A percentile compares a stretch with the other conserved stretches of the same genome.
These are phyloP conservation scores for Eleginops maclovinus DNA, from an alignment of 2,113 vertebrate species.

Conservation along the genomic window DNA sequence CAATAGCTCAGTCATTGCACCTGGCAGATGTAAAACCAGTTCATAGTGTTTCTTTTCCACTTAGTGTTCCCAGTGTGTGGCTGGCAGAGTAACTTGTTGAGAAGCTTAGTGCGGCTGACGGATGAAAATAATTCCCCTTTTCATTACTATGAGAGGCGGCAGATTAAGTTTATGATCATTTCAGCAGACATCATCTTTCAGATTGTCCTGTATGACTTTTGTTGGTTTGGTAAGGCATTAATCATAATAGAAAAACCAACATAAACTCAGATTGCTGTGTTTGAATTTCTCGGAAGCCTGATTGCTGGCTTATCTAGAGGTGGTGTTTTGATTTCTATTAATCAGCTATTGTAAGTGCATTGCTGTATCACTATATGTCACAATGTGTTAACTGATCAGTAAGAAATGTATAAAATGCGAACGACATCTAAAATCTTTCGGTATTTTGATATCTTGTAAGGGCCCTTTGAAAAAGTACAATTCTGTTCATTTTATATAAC, in stretches of 20 bases:
- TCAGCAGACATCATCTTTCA: not conserved
- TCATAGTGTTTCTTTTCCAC: slow-evolving; percentile 37
- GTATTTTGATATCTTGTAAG: not conserved
- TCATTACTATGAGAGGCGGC: not conserved
- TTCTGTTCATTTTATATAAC: not conserved
- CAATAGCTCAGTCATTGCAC: slow-evolving; percentile 35
- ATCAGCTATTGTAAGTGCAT: not conserved
- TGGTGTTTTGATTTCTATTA: not conserved
- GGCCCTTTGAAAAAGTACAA: not conserved
- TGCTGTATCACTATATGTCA: not conserved
- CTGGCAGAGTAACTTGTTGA: not conserved
- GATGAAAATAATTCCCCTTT: not conserved
- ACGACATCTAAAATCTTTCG: not conserved
- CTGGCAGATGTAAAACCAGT: slow-evolving; percentile 26
- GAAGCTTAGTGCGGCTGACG: not conserved
- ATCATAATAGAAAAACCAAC: slow-evolving; percentile 20
- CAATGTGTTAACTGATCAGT: not conserved
- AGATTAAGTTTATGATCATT: not conserved
- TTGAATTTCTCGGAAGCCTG: not conserved
- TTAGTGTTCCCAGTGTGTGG: not conserved
- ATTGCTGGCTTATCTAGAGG: not conserved
- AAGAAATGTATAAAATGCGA: not conserved
- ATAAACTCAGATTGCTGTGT: slow-evolving; percentile 14
- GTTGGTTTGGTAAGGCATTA: not conserved
- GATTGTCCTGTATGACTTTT: not conserved